Base-by-base conservation (phyloP, 2,797 vertebrate species). In the Enteromius thamalakanensis region DNA sequence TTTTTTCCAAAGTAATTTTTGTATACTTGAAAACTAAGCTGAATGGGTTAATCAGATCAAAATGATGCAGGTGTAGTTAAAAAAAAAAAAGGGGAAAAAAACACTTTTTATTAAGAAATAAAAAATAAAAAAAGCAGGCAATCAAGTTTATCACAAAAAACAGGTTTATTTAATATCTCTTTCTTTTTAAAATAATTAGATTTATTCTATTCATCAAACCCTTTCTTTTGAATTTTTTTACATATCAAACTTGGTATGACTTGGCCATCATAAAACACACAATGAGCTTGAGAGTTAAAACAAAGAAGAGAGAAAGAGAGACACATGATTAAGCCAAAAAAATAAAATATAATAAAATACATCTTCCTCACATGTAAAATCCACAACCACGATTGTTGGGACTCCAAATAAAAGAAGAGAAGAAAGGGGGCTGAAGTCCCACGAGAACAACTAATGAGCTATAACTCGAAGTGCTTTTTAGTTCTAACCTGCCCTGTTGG, bases 141-240 rank as follows among this genome's bases (percentile, higher is more conserved):
- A 89, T 87, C 86, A 87, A 2, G 87, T 91, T 93, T 94, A 94
- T 94, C 94, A 95, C 93, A 95, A 95, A 95, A 81, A 95, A 88
- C 93, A 92, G 92, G 91, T 95, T 95, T 95, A 94, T 95, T 95
- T 94, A 94, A 94, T 93, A 94, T 95, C 91, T 94, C 93, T 95
- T 94, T 94, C 93, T 94, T 89, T 95, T 95, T 95, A 92, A 95
- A 95, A 95, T 95, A 95, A 95, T 95, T 95, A 94, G 94, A 95
- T 94, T 94, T 94, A 88, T 94, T 95, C 93, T 94, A 92, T 95
- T 95, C 93, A 91, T 93, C 92, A 93, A 94, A 94, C 92, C 93
- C 90, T 92, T 93, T 92, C 92, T 90, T 82, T 83, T 93, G 92
- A 91, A 88, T 80, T 80, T 69, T 93, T 86, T 89, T 91, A 91